Evolutionary conservation across 2,797 vertebrate genomes (phyloP).

Genomic region (Cyclura pinguis): DNA sequence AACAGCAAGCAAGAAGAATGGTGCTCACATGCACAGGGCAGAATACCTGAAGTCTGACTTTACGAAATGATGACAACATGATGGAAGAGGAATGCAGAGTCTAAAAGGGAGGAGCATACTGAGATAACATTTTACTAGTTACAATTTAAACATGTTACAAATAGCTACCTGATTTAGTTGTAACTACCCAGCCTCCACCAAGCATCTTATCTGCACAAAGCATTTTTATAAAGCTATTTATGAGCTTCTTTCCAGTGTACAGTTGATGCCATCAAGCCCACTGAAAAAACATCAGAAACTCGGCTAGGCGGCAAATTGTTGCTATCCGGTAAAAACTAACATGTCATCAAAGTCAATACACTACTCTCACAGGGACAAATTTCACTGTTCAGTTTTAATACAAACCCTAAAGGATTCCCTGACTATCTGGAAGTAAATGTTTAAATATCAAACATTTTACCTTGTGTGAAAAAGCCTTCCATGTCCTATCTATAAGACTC

Average conservation of each 20-base stretch:
- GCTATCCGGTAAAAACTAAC: constrained; percentile 8
- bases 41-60: constrained; percentile 92
- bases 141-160: constrained; percentile 33
- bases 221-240: background rate
- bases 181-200: constrained; percentile 10
- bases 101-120: constrained; percentile 78
- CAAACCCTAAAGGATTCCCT: background rate
- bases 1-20: constrained; percentile 58
- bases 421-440: background rate
- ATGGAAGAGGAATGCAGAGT: constrained; percentile 76
- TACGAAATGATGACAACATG: constrained; percentile 91
- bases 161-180: constrained; percentile 28
- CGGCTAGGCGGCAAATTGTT: constrained; percentile 11
- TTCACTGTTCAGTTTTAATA: background rate
- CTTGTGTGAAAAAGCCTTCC: too few species aligned
- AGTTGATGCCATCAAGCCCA: too few species aligned
- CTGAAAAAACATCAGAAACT: background rate
- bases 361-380: constrained; percentile 13
- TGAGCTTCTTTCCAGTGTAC: too few species aligned
- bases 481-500: background rate
- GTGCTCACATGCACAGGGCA: constrained; percentile 74
- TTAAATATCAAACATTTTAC: constrained; percentile 5
- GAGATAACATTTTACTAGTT: constrained; percentile 74
- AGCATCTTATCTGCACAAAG: constrained; percentile 10
- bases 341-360: constrained; percentile 35